Base-by-base conservation (phyloP, 2,888 invertebrate species). In the Archaeoteleia sp. region DNA sequence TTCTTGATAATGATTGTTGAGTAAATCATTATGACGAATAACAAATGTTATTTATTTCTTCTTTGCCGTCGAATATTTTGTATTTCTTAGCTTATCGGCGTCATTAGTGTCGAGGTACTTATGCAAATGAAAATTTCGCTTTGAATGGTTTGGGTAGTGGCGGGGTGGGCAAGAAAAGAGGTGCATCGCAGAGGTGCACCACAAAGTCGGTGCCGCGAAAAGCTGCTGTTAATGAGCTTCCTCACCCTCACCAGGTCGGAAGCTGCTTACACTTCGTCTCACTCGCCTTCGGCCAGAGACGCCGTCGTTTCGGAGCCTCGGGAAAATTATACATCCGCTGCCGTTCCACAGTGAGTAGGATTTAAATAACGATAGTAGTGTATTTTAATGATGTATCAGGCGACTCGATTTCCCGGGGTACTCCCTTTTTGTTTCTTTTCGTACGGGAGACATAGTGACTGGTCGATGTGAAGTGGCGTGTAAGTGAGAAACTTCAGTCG, bases 161-260 rank as follows among this genome's bases (percentile, higher is more conserved):
- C 42, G 35, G 9, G 29, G 46, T 29, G 25, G 15, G 46, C 25
- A 65, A 65, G 55, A 60, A 62, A 54, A 37, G 66, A 58, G 51
- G 35, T 27, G 48, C 12, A 30, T 3, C 15, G n/a, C 34, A 53
- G 48, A 57, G 55, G 69, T 60, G 49, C 25, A 39, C 63, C 67
- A 39, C 49, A 68, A 74, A 74, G 70, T 67, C 70, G 73, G 73
- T 70, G 77, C 74, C 76, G 75, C 73, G 77, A 77, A 83, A 84
- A 83, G 81, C 82, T 80, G 77, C 71, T 75, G 81, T 81, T 84
- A 84, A 83, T 84, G 83, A 84, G 84, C 84, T 83, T 83, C 81
- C 83, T 84, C 82, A 80, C 80, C 77, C 82, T 79, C 77, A 74
- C 73, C 77, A 75, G 75, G 79, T 79, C 74, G 72, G 77, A 83